Conservation (phyloP, 2,888 invertebrate genomes). For the Bibio marci region DNA sequence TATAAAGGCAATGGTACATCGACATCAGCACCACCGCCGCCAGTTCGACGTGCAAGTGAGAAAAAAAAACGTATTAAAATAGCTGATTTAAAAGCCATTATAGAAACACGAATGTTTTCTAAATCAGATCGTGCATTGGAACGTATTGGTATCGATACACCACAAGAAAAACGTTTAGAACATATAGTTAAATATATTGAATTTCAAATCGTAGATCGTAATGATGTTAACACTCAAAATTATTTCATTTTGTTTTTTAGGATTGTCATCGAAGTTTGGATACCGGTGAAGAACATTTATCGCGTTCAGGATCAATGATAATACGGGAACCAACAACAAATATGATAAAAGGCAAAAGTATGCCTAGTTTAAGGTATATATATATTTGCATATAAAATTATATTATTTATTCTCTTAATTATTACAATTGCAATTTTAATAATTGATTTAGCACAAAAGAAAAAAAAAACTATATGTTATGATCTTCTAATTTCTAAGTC, state of each 20-base stretch:
- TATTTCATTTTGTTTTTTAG: too few relatives aligned
- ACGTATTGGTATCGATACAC: conserved; percentile 69
- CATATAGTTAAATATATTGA: conserved; percentile 39
- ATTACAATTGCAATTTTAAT: too few relatives aligned
- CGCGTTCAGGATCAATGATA: conserved; percentile 50
- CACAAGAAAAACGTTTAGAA: conserved; percentile 36
- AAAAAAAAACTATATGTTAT: too few relatives aligned
- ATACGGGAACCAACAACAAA: conserved; percentile 48
- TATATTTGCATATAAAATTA: not conserved
- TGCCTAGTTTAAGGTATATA: conserved; percentile 78
- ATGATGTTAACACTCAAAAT: too few relatives aligned
- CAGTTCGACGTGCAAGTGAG: conserved; percentile 54
- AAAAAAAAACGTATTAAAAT: conserved; percentile 82
- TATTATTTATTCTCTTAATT: too few relatives aligned
- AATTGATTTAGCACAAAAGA: too few relatives aligned
- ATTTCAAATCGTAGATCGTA: too few relatives aligned
- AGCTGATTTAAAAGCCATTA: conserved; percentile 78
- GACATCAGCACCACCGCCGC: not conserved
- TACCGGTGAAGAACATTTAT: conserved; percentile 49
- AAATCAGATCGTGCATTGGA: conserved; percentile 84
- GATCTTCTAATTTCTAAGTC: too few relatives aligned
- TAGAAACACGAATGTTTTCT: conserved; percentile 77
- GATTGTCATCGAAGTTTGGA: conserved; percentile 71
- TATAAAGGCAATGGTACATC: not conserved
- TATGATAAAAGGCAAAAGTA: conserved; percentile 85